Evolutionary conservation across 2,888 invertebrate genomes (phyloP).

Genomic region (Bhutanitis thaidina): DNA sequence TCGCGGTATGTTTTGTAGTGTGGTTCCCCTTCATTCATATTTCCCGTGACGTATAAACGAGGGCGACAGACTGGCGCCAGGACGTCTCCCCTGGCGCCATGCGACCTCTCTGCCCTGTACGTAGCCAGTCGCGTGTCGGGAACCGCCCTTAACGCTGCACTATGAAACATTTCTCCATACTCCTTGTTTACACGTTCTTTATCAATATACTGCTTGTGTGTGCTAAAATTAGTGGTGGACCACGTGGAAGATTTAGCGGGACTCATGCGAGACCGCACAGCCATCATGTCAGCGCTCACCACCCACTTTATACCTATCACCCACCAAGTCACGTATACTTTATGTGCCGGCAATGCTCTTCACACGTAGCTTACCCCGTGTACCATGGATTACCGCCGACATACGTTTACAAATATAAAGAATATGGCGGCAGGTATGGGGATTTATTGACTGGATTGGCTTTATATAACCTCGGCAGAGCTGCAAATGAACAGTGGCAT

Average conservation of each 20-base stretch:
- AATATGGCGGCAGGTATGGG: conserved; percentile 53
- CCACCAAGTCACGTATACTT: conserved; percentile 58
- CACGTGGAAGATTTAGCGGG: conserved; percentile 39
- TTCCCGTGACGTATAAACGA: conserved; percentile 25
- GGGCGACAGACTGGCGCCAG: conserved; percentile 60
- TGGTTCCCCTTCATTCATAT: conserved; percentile 26
- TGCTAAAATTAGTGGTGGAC: conserved; percentile 53
- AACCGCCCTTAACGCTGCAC: conserved; percentile 52
- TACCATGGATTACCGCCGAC: conserved; percentile 58
- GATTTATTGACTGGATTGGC: conserved; percentile 61
- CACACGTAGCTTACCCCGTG: conserved; percentile 56
- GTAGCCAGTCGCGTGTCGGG: conserved; percentile 58
- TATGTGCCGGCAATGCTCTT: conserved; percentile 54
- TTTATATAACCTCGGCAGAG: conserved; percentile 64
- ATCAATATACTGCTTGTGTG: conserved; percentile 31
- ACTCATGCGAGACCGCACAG: conserved; percentile 22
- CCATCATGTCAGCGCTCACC: conserved; percentile 51
- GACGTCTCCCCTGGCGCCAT: conserved; percentile 53
- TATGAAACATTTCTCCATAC: conserved; percentile 43
- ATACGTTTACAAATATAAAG: conserved; percentile 62
- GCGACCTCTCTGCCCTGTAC: conserved; percentile 39
- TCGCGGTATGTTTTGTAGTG: too few relatives aligned
- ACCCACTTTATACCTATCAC: conserved; percentile 61
- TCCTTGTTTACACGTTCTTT: conserved; percentile 35
- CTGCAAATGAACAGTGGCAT: conserved; percentile 41